Evolutionary conservation across 1,140 invertebrate genomes (phyloP).

Genomic region (Trypoxylus dichotomus): DNA sequence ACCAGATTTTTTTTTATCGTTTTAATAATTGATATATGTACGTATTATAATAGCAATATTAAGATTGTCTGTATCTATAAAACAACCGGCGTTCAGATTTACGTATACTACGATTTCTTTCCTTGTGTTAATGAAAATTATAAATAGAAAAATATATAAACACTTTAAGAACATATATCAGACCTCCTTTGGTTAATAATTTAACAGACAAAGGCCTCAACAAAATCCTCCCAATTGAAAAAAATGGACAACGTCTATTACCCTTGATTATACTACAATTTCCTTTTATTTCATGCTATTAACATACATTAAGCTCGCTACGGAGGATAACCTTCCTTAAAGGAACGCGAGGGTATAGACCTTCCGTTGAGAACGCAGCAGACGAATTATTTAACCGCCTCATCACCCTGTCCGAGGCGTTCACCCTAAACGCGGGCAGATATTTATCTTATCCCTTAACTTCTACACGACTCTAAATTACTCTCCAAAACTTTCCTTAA

Average conservation of each 20-base stretch:
- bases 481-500: neutral
- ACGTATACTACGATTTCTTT: too few relatives aligned
- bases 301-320: neutral
- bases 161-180: too few relatives aligned
- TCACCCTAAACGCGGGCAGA: neutral
- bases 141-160: too few relatives aligned
- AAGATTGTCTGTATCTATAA: too few relatives aligned
- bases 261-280: neutral
- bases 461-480: slow-evolving; percentile 10
- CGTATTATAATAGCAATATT: too few relatives aligned
- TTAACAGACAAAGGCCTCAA: neutral
- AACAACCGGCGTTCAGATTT: too few relatives aligned
- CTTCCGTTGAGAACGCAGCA: neutral
- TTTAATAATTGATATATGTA: too few relatives aligned
- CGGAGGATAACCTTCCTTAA: neutral
- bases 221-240: neutral
- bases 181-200: too few relatives aligned
- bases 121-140: too few relatives aligned
- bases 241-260: neutral
- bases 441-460: slow-evolving; percentile 21
- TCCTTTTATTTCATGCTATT: neutral
- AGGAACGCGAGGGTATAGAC: neutral
- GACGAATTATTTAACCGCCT: neutral
- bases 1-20: too few relatives aligned
- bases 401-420: neutral